Evolutionary conservation across 2,113 vertebrate species (phyloP), one percentile per base, ranked within the genome.

Genomic region (Gavia stellata): DNA sequence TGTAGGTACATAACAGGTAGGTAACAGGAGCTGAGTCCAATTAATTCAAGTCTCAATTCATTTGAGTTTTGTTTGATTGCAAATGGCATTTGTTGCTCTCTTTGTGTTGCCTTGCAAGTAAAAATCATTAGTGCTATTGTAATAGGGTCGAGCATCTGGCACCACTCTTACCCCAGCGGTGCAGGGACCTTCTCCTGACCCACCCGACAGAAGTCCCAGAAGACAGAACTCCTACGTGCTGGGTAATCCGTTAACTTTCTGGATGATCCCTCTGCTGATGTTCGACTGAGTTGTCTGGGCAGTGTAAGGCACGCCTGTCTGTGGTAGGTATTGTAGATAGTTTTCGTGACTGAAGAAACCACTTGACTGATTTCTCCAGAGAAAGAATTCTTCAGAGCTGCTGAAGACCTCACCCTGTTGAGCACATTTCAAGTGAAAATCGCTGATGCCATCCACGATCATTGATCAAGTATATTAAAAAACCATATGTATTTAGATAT

Each of bases 301-400:
- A 49, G 71, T 0, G 0, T 23, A 12, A 49, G 72, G 25, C 26
- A 5, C 28, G 36, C 34, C 55, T 1, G 0, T 15, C 25, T n/a
- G 34, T 38, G 74, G n/a, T 56, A 1, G 0, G 13, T 4, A 2
- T 1, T 50, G 52, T 6, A n/a, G 66, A 12, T 8, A 11, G 42
- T 23, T 58, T 70, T 72, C 2, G 5, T n/a, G 52, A 34, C 85
- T 31, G 72, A 45, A 53, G 72, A 89, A 79, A 66, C 14, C 53
- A 3, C 40, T 34, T 0, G 13, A 13, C 17, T 49, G 81, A 52
- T 56, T 52, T 44, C 61, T 72, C 45, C 0, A 9, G 17, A n/a
- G 66, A 17, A 88, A 47, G 40, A 36, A 45, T 85, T 63, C 28
- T 19, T 21, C 0, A 8, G 58, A 80, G 55, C 20, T 62, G 49